These are phyloP conservation scores for Herpailurus yagouaroundi DNA, from an alignment of 2,113 vertebrate genomes.

Conservation along the genomic window DNA sequence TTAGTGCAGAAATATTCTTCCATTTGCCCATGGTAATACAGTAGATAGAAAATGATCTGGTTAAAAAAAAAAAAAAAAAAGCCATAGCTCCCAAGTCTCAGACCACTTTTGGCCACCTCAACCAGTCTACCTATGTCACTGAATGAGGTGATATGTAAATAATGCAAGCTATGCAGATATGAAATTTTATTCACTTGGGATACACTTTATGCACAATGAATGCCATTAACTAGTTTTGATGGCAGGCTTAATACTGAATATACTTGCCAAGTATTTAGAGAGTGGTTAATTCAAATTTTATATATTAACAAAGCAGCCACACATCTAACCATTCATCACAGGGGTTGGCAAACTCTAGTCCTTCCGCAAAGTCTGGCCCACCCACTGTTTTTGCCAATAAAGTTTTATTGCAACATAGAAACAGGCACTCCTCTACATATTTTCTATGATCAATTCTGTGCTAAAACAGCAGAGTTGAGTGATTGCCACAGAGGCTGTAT, in stretches of 20 bases:
- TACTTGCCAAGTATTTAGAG: constrained; percentile 11
- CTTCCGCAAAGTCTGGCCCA: background rate
- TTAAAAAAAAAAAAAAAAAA: background rate
- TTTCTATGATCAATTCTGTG: background rate
- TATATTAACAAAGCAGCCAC: constrained; percentile 6
- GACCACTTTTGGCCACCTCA: background rate
- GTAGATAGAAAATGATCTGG: background rate
- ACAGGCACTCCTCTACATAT: background rate
- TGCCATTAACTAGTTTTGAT: background rate
- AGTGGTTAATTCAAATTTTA: background rate
- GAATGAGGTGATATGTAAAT: background rate
- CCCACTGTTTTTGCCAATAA: background rate
- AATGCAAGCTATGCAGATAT: background rate
- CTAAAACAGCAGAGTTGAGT: background rate
- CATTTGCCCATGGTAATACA: background rate
- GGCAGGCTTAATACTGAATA: background rate
- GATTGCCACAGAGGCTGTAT: background rate
- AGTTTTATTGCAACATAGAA: constrained; percentile 39
- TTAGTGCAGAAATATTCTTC: background rate
- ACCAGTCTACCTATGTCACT: background rate
- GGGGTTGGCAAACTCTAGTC: background rate
- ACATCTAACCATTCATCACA: background rate
- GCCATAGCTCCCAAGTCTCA: background rate
- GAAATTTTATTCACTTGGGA: background rate
- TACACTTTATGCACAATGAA: background rate